Base-by-base conservation (phyloP, 2,888 invertebrate genomes). In the Erebia epiphron region DNA sequence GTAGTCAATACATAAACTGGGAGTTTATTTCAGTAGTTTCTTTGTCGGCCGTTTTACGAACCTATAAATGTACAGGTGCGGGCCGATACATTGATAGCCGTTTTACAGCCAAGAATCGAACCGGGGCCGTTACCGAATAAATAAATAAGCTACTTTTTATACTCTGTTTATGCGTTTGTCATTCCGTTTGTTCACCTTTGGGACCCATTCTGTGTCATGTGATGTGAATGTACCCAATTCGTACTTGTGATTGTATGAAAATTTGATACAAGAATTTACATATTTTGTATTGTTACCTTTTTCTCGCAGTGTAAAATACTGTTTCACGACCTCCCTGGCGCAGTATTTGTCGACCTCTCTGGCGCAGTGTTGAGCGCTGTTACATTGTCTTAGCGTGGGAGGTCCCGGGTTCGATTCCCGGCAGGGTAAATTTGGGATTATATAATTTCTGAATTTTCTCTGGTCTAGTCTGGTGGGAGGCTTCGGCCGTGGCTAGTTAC, bases 91-190 rank as follows among this genome's bases (percentile, higher is more conserved):
- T 83, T 82, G 78, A 82, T 82, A 69, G 79, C 77, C 35, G 67
- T 82, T 84, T 84, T 82, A 83, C 75, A 68, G 76, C 75, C 72
- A 73, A 67, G 79, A 79, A 79, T 82, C 82, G 81, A 81, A 82
- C 74, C 71, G 75, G 71, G 43, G 46, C 70, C 56, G 65, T 16
- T 72, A 73, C 66, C 63, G 75, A 74, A 77, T 71, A 83, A 82
- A 83, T 78, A 83, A 82, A 82, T 77, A 78, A 50, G 54, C 35
- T 65, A 41, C 67, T 56, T 61, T 71, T 67, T 62, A 70, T 65
- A 46, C 35, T 57, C 60, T 68, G 54, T 61, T 66, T 68, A 68
- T 61, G 43, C 26, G 62, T 52, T 14, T 58, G 46, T 64, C 67
- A 49, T 58, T 58, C 18, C 49, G 54, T 21, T 67, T 35, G 67